Percentiles rank a stretch among this genome's conserved stretches.
Evolutionary conservation across 2,113 vertebrate species (phyloP).

Genomic region (Tragelaphus strepsiceros): DNA sequence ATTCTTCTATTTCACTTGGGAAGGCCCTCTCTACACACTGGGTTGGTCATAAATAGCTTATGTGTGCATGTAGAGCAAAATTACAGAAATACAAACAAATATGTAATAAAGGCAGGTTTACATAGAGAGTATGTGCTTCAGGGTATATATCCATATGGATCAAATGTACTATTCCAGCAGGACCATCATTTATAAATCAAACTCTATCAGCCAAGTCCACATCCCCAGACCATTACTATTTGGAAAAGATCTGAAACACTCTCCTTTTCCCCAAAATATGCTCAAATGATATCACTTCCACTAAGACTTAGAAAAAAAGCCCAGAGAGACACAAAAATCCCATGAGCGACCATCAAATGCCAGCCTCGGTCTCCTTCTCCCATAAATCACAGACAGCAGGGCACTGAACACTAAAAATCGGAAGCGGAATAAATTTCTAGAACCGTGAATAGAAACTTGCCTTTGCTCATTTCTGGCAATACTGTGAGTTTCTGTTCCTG

Average conservation of each 20-base stretch:
- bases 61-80: not conserved
- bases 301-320: not conserved
- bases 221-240: not conserved
- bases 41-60: not conserved
- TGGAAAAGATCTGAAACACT: not conserved
- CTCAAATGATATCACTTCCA: not conserved
- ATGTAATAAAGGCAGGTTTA: not conserved
- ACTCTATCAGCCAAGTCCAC: not conserved
- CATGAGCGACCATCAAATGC: not conserved
- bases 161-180: not conserved
- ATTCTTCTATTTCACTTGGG: not conserved
- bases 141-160: rapidly evolving
- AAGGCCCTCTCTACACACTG: not conserved
- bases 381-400: not conserved
- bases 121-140: not conserved
- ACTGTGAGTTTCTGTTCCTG: not conserved
- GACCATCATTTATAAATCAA: not conserved
- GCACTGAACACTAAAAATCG: not conserved
- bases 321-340: not conserved
- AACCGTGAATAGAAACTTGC: not conserved
- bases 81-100: not conserved
- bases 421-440: not conserved
- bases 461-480: not conserved
- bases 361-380: not conserved
- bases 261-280: not conserved